phyloP scores from a whole-genome alignment of 1,140 invertebrate genomes.

The Trichomalopsis sarcophagae region DNA sequence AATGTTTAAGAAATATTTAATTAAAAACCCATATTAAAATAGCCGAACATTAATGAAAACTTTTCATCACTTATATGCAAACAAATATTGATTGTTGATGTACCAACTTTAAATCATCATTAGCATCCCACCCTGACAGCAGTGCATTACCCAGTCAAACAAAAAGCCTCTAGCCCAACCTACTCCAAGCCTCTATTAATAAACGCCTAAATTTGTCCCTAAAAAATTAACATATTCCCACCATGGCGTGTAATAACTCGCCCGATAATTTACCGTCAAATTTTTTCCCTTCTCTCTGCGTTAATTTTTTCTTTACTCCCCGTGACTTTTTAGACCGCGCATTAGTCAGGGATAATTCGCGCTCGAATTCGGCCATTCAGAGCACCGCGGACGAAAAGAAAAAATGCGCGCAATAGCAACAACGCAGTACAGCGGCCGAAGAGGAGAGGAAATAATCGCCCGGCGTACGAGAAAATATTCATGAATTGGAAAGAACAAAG shows the following conservation, averaged over 20 bases:
- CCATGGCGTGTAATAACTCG: not conserved
- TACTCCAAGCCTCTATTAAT: not conserved
- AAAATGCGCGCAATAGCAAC: not conserved
- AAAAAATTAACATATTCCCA: slow-evolving; percentile 14
- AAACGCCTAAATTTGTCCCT: not conserved
- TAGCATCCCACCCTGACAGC: not conserved
- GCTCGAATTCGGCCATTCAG: not conserved
- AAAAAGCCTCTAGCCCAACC: not conserved
- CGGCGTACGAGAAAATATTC: slow-evolving; percentile 32
- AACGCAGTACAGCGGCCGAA: not conserved
- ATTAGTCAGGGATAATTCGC: slow-evolving; percentile 3
- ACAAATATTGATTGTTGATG: no score
- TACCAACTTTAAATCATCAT: not conserved
- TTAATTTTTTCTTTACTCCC: slow-evolving; percentile 15
- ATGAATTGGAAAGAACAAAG: slow-evolving; percentile 36
- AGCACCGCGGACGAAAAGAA: not conserved
- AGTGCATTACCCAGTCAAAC: not conserved
- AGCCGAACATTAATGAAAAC: no score
- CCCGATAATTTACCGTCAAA: not conserved
- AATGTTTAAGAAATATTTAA: no score
- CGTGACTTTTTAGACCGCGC: not conserved
- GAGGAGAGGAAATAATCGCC: slow-evolving; percentile 29
- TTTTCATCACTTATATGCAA: no score
- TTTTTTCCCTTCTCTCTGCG: slow-evolving; percentile 3
- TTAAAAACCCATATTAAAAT: no score